These are phyloP conservation scores for Gorsachius goisagi DNA, from an alignment of 2,113 vertebrate genomes.

Conservation along the genomic window DNA sequence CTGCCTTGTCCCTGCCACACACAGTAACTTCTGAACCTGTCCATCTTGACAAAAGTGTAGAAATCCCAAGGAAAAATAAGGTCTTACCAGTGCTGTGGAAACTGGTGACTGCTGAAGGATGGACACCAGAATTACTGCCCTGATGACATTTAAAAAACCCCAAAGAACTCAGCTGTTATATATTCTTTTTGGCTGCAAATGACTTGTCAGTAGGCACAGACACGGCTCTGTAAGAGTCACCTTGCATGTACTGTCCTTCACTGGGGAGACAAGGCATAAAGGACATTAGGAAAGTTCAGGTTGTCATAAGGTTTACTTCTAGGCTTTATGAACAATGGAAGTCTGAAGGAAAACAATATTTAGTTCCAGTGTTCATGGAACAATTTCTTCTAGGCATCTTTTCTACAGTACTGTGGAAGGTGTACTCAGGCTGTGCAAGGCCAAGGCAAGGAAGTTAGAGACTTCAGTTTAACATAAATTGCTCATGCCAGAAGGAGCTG, in stretches of 20 bases:
- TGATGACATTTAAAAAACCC: background rate
- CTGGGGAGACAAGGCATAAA: background rate
- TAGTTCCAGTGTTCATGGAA: background rate
- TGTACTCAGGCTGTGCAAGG: background rate
- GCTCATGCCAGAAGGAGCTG: background rate
- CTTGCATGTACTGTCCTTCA: background rate
- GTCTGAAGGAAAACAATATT: background rate
- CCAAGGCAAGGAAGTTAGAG: background rate
- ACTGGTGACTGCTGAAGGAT: background rate
- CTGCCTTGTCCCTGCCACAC: background rate
- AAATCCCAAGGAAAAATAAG: constrained; percentile 12
- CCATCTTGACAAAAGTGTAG: background rate
- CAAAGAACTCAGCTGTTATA: background rate
- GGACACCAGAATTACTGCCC: background rate
- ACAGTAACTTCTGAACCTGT: background rate
- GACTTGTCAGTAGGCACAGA: background rate
- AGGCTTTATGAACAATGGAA: background rate
- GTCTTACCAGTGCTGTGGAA: background rate
- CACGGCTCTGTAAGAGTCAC: background rate
- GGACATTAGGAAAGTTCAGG: background rate
- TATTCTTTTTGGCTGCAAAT: background rate
- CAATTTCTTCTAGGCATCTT: background rate
- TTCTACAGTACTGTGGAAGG: background rate
- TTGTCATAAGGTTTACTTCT: background rate
- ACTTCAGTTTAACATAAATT: background rate